Evolutionary conservation across 2,797 vertebrate genomes (phyloP).

Genomic region (Zenarchopterus dispar): DNA sequence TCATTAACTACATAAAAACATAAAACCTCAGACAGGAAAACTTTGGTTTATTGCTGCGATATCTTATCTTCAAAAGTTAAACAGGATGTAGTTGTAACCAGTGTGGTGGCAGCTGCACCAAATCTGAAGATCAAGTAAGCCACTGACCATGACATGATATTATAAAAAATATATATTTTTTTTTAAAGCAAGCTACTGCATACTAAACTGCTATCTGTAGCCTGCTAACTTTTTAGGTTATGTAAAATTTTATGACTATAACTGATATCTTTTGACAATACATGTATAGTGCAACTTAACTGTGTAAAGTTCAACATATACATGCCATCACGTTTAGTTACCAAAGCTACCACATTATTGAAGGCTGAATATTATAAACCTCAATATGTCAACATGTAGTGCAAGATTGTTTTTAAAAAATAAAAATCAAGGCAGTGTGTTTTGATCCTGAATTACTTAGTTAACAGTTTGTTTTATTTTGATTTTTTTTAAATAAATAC

Average conservation of each 20-base stretch:
- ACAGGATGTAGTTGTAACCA: conserved; percentile 22
- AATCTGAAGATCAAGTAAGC: conserved; percentile 3
- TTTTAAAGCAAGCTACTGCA: not conserved
- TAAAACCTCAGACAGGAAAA: not conserved
- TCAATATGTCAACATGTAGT: no score
- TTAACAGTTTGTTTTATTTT: no score
- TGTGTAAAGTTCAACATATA: no score
- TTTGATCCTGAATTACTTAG: no score
- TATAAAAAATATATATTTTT: not conserved
- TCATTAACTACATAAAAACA: not conserved
- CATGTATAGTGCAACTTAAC: not conserved
- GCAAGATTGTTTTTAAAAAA: no score
- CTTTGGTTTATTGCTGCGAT: not conserved
- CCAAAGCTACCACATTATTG: no score
- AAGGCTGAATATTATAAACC: no score
- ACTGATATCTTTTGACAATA: not conserved
- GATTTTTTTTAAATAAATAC: no score
- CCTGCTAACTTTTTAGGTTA: not conserved
- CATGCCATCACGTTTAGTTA: no score
- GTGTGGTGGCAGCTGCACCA: conserved; percentile 9
- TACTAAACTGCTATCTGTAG: not conserved
- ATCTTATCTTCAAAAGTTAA: conserved; percentile 8
- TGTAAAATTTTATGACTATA: not conserved
- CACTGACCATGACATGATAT: not conserved
- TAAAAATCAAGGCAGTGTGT: no score